These are phyloP conservation scores for Limnothrissa miodon DNA, from an alignment of 2,113 vertebrate species.

Conservation along the genomic window DNA sequence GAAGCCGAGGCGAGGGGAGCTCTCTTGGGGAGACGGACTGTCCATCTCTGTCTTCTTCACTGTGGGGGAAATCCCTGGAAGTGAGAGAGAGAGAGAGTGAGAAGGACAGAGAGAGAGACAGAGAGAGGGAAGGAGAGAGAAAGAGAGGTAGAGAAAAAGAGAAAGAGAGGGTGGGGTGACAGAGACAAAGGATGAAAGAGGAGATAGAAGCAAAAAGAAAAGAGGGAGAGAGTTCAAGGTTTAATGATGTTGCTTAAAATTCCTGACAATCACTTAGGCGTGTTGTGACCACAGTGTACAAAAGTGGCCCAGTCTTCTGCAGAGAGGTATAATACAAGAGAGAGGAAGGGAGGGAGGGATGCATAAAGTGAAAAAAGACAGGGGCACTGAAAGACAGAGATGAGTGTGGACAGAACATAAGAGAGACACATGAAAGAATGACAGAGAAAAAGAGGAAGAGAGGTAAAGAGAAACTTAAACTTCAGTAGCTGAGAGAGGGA, in stretches of 20 bases:
- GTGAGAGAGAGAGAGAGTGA: slow-evolving; percentile 15
- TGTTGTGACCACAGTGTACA: background rate
- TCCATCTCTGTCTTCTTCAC: slow-evolving; percentile 97
- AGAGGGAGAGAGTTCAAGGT: background rate
- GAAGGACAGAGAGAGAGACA: slow-evolving; percentile 17
- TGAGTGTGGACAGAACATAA: background rate
- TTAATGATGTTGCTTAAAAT: background rate
- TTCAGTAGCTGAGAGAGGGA: background rate
- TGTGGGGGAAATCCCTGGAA: slow-evolving; percentile 87
- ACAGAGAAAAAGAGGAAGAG: background rate
- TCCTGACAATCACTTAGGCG: slow-evolving; percentile 9
- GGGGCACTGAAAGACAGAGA: background rate
- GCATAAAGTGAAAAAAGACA: background rate
- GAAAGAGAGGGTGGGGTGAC: background rate
- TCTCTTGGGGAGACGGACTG: slow-evolving; percentile 93
- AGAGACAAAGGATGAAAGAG: background rate
- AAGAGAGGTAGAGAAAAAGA: background rate
- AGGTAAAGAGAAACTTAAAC: no score
- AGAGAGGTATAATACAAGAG: background rate
- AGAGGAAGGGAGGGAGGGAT: background rate
- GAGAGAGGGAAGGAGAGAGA: background rate
- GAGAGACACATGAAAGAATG: background rate
- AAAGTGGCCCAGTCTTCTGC: background rate
- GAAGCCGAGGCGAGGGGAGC: slow-evolving; percentile 89
- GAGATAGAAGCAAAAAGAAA: background rate